Evolutionary conservation across 2,797 vertebrate species (phyloP).

Genomic region (Microctenopoma stevenorrisi): DNA sequence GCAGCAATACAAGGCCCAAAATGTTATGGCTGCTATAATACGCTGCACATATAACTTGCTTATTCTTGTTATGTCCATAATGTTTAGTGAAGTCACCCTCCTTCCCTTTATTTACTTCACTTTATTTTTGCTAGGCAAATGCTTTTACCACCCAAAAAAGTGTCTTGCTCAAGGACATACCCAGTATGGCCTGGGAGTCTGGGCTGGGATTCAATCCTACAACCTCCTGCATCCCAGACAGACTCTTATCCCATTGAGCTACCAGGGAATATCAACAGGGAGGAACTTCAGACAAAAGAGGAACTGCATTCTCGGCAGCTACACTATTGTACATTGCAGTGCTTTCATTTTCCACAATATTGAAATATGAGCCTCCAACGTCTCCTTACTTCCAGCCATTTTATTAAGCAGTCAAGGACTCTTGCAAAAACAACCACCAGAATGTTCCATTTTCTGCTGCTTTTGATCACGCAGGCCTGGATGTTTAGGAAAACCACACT

Average conservation of each 20-base stretch:
- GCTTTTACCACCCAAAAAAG: too few species aligned
- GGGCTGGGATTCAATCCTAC: too few species aligned
- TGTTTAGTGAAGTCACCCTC: not conserved
- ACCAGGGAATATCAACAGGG: too few species aligned
- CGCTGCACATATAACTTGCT: not conserved
- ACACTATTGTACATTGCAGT: not conserved
- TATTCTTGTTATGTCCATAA: not conserved
- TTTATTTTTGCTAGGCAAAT: too few species aligned
- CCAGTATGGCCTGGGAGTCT: too few species aligned
- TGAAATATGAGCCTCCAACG: slow-evolving; percentile 40
- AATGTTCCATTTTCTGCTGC: slow-evolving; percentile 41
- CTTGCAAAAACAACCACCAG: slow-evolving; percentile 32
- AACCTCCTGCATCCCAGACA: too few species aligned
- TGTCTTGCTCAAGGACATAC: too few species aligned
- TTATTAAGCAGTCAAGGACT: slow-evolving; percentile 37
- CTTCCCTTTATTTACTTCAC: not conserved
- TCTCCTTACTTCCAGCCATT: slow-evolving; percentile 36
- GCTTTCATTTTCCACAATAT: slow-evolving; percentile 48
- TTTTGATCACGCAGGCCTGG: slow-evolving; percentile 31
- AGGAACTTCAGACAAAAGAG: too few species aligned
- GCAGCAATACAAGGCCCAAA: not conserved
- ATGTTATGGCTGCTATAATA: slow-evolving; percentile 1
- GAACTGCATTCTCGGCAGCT: too few species aligned
- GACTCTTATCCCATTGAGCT: too few species aligned
- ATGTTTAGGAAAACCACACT: slow-evolving; percentile 23